Conservation (phyloP, 2,888 invertebrate species). For the Aromia moschata region DNA sequence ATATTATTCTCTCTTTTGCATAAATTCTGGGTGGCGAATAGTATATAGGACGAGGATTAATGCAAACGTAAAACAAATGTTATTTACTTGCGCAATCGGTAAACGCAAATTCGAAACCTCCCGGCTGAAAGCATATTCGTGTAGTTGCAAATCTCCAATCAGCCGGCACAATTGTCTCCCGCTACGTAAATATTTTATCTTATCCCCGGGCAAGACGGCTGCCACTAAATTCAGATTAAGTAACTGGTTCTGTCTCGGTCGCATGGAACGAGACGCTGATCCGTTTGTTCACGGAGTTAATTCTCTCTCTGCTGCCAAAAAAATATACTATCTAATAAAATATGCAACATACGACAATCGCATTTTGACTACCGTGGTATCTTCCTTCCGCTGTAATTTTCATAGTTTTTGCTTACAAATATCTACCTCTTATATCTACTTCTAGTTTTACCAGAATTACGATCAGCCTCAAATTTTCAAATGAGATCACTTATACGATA, state of each 20-base stretch:
- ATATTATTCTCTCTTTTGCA: neutral
- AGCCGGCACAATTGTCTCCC: conserved; percentile 26
- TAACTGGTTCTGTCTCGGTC: neutral
- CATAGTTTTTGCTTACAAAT: no score
- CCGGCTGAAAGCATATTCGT: conserved; percentile 36
- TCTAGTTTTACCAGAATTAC: no score
- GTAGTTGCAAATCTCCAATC: conserved; percentile 33
- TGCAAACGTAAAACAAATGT: conserved; percentile 1
- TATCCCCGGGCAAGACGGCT: neutral
- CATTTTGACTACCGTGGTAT: no score
- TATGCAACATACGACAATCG: no score
- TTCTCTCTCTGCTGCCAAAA: no score
- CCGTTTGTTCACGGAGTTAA: no score
- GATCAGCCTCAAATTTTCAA: no score
- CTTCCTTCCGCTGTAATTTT: no score
- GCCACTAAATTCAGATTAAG: conserved; percentile 5
- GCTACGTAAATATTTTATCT: conserved; percentile 30
- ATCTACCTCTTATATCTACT: no score
- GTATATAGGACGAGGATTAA: neutral
- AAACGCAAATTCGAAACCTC: conserved; percentile 5
- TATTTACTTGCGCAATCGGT: conserved; percentile 25
- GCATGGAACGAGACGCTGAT: no score
- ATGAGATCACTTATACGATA: no score
- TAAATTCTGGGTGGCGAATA: neutral
- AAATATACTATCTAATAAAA: no score